Conservation (phyloP, 2,888 invertebrate species). For the Diaprepes abbreviatus region DNA sequence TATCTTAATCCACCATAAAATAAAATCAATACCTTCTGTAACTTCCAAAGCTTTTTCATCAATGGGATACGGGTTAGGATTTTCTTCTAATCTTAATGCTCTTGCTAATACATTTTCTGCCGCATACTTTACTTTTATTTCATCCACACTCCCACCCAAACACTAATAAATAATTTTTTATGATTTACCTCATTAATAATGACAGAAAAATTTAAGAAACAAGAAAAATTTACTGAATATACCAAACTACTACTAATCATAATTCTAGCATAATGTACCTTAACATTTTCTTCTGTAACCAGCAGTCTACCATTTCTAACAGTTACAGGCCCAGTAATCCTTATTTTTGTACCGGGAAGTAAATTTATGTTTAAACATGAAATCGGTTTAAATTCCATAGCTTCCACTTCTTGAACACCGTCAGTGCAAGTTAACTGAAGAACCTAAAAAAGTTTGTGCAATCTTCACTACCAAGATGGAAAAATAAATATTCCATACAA, state of each 20-base stretch:
- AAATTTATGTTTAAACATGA: conserved; percentile 71
- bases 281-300: conserved; percentile 73
- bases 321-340: conserved; percentile 78
- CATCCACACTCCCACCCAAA: conserved; percentile 82
- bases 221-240: too few species aligned
- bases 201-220: too few species aligned
- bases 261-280: conserved; percentile 52
- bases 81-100: conserved; percentile 71
- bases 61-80: conserved; percentile 65
- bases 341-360: conserved; percentile 75
- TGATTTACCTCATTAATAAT: too few species aligned
- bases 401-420: conserved; percentile 78
- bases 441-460: too few species aligned
- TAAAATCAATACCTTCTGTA: conserved; percentile 21
- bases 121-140: conserved; percentile 72
- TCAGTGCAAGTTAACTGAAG: conserved; percentile 81
- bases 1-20: too few species aligned
- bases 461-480: too few species aligned
- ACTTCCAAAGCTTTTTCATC: conserved; percentile 54
- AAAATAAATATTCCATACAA: too few species aligned
- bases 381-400: conserved; percentile 79
- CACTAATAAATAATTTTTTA: too few species aligned
- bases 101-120: conserved; percentile 74
- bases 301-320: conserved; percentile 79
- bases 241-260: too few species aligned